phyloP scores from a whole-genome alignment of 2,888 invertebrate genomes.

The Sinopyrophorus schimmeli region DNA sequence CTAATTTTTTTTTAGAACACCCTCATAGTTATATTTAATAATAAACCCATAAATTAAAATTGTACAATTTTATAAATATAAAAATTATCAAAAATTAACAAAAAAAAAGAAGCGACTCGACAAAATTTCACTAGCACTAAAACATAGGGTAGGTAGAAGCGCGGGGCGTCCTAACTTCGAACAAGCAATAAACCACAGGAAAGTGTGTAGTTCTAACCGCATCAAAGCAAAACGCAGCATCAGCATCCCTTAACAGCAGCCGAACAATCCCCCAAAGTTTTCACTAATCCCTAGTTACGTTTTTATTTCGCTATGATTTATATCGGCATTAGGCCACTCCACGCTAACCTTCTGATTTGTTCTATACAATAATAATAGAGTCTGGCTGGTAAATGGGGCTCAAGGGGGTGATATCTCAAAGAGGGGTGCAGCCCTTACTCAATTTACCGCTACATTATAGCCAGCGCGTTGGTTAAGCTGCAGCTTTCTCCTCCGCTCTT shows the following conservation, averaged over 20 bases:
- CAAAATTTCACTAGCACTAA: too few species aligned
- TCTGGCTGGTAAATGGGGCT: slow-evolving; percentile 56
- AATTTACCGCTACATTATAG: slow-evolving; percentile 58
- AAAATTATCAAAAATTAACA: too few species aligned
- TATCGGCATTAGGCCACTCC: slow-evolving; percentile 55
- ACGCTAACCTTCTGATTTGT: slow-evolving; percentile 57
- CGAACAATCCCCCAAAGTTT: slow-evolving; percentile 35
- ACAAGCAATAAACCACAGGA: slow-evolving; percentile 4
- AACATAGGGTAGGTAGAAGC: too few species aligned
- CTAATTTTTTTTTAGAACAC: too few species aligned
- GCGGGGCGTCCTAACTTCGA: too few species aligned
- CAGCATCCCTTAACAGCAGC: slow-evolving; percentile 33
- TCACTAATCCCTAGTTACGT: slow-evolving; percentile 46
- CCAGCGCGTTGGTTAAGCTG: slow-evolving; percentile 52
- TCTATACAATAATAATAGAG: slow-evolving; percentile 59
- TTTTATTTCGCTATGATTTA: slow-evolving; percentile 56
- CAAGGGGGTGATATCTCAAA: slow-evolving; percentile 56
- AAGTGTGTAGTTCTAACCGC: slow-evolving; percentile 33
- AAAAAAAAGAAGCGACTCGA: too few species aligned
- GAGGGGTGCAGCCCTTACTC: slow-evolving; percentile 48
- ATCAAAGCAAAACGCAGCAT: slow-evolving; percentile 27
- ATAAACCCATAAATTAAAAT: too few species aligned
- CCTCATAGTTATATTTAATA: too few species aligned
- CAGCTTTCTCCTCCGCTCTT: slow-evolving; percentile 25
- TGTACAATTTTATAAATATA: too few species aligned